Evolutionary conservation across 2,797 vertebrate species (phyloP).

Genomic region (Enteromius afrohamiltoni): DNA sequence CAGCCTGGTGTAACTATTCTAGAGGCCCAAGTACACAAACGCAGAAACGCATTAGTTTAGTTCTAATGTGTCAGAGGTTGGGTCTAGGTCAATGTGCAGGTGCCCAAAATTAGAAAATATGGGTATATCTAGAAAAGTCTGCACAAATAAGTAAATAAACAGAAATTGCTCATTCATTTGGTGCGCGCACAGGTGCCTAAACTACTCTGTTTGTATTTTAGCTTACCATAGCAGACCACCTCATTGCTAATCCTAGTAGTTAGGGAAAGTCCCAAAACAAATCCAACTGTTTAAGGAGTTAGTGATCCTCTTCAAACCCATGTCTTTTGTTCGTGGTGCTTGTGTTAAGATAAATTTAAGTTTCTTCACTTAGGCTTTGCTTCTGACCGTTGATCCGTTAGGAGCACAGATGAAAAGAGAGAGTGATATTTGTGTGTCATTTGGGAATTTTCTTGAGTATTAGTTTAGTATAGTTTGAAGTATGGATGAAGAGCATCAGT

Average conservation of each 20-base stretch:
- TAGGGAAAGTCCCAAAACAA: conserved; percentile 60
- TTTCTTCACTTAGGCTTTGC: conserved; percentile 26
- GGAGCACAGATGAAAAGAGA: conserved; percentile 51
- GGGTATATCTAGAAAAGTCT: background rate
- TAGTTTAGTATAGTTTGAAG: background rate
- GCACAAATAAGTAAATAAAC: background rate
- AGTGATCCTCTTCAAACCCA: conserved; percentile 58
- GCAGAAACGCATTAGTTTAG: background rate
- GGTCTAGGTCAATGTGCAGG: conserved; percentile 24
- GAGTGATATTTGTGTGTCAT: background rate
- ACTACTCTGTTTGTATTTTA: conserved; percentile 68
- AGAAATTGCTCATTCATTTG: background rate
- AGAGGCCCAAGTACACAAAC: conserved; percentile 67
- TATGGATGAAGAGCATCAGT: conserved; percentile 32
- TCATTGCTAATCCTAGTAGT: conserved; percentile 57
- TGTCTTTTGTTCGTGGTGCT: conserved; percentile 38
- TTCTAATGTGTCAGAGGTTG: background rate
- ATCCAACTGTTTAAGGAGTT: conserved; percentile 56
- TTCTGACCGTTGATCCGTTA: conserved; percentile 53
- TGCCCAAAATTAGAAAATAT: conserved; percentile 2
- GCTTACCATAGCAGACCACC: conserved; percentile 58
- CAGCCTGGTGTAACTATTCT: conserved; percentile 68
- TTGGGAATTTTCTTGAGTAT: conserved; percentile 4
- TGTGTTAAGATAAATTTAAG: conserved; percentile 51
- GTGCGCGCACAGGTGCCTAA: conserved; percentile 69